Conservation (phyloP, 2,113 vertebrate genomes). For the Scalopus aquaticus region DNA sequence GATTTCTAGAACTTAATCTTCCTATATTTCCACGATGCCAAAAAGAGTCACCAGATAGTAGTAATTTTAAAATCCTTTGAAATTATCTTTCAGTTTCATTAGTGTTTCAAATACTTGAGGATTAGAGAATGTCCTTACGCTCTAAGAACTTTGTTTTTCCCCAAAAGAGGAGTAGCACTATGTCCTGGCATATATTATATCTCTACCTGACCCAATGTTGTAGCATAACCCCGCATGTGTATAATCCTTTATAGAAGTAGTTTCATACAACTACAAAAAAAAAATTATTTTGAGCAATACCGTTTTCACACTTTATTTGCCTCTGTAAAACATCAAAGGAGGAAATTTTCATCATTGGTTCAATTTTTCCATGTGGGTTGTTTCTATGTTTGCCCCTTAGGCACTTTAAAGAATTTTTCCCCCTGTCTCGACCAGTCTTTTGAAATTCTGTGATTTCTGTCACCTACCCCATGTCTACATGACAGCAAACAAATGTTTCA, state of each 20-base stretch:
- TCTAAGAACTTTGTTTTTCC: background rate
- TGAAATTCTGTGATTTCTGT: constrained; percentile 53
- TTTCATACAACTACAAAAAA: background rate
- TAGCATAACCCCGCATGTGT: background rate
- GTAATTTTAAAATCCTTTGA: background rate
- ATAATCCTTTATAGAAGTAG: background rate
- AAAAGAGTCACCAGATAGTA: background rate
- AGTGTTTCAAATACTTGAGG: background rate
- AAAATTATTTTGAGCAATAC: background rate
- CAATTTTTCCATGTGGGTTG: background rate
- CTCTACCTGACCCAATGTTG: background rate
- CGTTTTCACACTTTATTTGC: background rate
- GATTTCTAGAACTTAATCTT: background rate
- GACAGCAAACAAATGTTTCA: constrained; percentile 56
- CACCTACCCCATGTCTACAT: constrained; percentile 12
- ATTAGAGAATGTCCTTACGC: background rate
- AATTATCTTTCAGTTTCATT: background rate
- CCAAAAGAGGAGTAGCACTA: background rate
- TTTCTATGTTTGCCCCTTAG: constrained; percentile 9
- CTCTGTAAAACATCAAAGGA: background rate
- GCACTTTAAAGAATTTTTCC: background rate
- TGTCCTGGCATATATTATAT: background rate
- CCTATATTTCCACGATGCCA: background rate
- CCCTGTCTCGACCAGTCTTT: background rate
- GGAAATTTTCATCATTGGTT: background rate